Conservation (phyloP, 2,888 invertebrate genomes). For the Eurytoma adleriae region DNA sequence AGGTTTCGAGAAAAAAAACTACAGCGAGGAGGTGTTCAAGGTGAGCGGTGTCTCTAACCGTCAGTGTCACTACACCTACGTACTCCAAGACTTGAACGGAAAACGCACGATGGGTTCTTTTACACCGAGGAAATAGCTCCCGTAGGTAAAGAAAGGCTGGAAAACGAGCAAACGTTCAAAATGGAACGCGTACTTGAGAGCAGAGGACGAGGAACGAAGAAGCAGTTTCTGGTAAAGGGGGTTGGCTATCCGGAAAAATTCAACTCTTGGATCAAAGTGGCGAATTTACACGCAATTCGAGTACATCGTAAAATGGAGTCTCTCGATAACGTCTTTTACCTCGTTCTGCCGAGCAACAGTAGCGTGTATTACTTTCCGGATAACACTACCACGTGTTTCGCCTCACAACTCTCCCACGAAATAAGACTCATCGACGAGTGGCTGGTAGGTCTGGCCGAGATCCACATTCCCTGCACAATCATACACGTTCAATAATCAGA, state of each 20-base stretch:
- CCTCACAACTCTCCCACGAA: constrained; percentile 8
- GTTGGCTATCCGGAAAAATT: neutral
- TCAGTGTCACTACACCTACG: neutral
- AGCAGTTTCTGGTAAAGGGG: neutral
- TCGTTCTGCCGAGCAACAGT: constrained; percentile 54
- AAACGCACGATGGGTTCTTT: neutral
- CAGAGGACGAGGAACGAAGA: neutral
- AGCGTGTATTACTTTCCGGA: constrained; percentile 61
- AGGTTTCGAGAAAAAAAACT: neutral
- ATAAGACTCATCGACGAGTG: constrained; percentile 21
- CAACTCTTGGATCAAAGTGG: neutral
- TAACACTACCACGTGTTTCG: constrained; percentile 59
- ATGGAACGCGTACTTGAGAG: neutral
- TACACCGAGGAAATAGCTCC: neutral
- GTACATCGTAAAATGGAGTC: neutral
- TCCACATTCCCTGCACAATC: constrained; percentile 19
- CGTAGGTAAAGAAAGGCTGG: neutral
- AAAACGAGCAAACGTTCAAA: neutral
- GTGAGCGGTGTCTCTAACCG: neutral
- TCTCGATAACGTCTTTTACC: too few relatives aligned
- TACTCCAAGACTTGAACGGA: neutral
- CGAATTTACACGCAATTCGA: neutral
- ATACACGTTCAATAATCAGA: neutral
- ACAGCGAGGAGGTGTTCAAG: neutral
- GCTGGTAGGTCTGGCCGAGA: constrained; percentile 23